Evolutionary conservation across 2,888 invertebrate genomes (phyloP), one percentile per base, ranked within the genome.

Genomic region (Agriopis aurantiaria): DNA sequence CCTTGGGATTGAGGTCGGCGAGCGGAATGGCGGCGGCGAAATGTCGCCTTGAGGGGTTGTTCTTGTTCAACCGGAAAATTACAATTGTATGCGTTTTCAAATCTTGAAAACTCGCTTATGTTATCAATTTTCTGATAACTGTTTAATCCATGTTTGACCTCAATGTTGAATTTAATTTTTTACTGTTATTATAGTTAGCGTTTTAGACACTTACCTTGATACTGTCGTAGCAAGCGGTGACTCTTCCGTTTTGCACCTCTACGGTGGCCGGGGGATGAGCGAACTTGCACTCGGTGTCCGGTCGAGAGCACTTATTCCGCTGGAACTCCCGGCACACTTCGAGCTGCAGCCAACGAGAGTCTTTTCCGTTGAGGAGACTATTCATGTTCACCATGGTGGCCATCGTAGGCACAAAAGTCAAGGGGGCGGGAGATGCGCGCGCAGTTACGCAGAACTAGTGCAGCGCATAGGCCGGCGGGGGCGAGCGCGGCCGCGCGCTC

Each of bases 151-250:
- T 45, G 65, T 41, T 14, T 46, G 57, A 46, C 40, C 33, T 23
- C n/a, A 12, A 53, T 53, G 41, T 41, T 10, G 53, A 67, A 59
- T 63, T 33, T 33, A n/a, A n/a, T n/a, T n/a, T n/a, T n/a, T n/a
- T n/a, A n/a, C n/a, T n/a, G n/a, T n/a, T n/a, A n/a, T n/a, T n/a
- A n/a, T n/a, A n/a, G n/a, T n/a, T n/a, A n/a, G n/a, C 14, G 12
- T 45, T 14, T 65, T 11, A 70, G 60, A 14, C 52, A 73, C 97
- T 96, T 95, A 99, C 99, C 99, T 99, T 99, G 95, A 99, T 99
- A 95, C 99, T 99, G 96, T 99, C 99, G 96, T 99, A 99, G 96
- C 99, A 99, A 87, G 99, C 99, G 87, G 99, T 99, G 89, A 99
- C 99, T 89, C 99, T 97, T 91, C 99, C 99, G 95, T 99, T 99